phyloP scores from a whole-genome alignment of 2,888 invertebrate genomes.

The Rotaria sp. region DNA sequence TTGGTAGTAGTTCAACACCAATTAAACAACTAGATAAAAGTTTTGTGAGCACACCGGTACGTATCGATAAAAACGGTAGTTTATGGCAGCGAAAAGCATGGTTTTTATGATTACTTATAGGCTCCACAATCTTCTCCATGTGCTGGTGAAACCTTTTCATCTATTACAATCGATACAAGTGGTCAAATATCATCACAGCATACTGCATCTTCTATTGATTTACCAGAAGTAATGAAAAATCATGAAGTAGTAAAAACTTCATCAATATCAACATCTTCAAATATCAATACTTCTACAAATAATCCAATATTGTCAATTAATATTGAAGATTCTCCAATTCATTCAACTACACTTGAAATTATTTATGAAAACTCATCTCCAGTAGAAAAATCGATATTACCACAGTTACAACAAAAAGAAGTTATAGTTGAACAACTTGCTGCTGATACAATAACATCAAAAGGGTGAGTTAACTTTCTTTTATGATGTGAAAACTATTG shows the following conservation, averaged over 20 bases:
- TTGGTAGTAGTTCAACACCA: no score
- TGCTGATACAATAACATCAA: neutral
- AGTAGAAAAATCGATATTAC: no score
- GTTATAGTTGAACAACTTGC: no score
- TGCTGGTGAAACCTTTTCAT: neutral
- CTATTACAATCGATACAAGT: neutral
- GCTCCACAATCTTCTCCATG: neutral
- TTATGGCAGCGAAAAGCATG: neutral
- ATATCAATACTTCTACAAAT: neutral
- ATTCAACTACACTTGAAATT: no score
- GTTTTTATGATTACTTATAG: neutral
- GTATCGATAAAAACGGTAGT: neutral
- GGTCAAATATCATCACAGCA: neutral
- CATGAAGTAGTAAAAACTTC: neutral
- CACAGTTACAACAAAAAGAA: no score
- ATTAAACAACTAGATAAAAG: no score
- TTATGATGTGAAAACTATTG: neutral
- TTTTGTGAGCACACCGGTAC: no score
- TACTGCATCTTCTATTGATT: neutral
- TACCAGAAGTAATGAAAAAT: neutral
- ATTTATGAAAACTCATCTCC: no score
- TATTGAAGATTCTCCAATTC: no score
- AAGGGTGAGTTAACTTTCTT: neutral
- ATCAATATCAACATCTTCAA: neutral
- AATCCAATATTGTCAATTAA: no score